phyloP scores from a whole-genome alignment of 2,797 vertebrate species.

The Heteromormyrus szaboi region DNA sequence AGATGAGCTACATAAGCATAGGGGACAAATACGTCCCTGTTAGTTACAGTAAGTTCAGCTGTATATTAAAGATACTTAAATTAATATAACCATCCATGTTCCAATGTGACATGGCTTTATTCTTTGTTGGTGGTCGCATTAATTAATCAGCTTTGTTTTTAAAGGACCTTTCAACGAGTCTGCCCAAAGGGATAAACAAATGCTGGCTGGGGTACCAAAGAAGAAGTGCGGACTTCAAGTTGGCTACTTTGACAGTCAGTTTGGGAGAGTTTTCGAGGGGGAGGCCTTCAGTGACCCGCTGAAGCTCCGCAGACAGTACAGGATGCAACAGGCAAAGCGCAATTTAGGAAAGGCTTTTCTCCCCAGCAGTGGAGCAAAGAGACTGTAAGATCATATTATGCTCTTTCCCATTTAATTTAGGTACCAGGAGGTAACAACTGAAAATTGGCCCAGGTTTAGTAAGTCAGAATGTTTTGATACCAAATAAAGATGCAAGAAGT shows the following conservation, averaged over 20 bases:
- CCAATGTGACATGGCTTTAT: background rate
- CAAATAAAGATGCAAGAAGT: background rate
- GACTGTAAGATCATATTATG: conserved; percentile 57
- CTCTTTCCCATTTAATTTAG: background rate
- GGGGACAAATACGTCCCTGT: conserved; percentile 71
- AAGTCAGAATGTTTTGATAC: background rate
- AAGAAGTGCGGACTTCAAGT: conserved; percentile 63
- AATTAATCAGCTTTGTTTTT: background rate
- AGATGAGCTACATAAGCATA: conserved; percentile 75
- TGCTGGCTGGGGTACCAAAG: conserved; percentile 62
- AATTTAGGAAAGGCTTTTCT: conserved; percentile 75
- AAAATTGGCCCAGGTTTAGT: background rate
- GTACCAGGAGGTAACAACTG: background rate
- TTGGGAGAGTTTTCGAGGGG: conserved; percentile 67
- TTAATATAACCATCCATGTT: background rate
- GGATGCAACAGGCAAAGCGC: conserved; percentile 70
- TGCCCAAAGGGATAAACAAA: conserved; percentile 71
- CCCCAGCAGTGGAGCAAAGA: conserved; percentile 68
- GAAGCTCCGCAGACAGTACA: conserved; percentile 61
- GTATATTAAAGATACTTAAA: background rate
- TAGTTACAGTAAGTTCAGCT: conserved; percentile 41
- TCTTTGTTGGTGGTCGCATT: background rate
- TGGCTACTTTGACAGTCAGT: conserved; percentile 74
- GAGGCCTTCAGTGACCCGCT: conserved; percentile 68
- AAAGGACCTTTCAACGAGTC: conserved; percentile 78